Evolutionary conservation across 1,140 invertebrate species (phyloP).

Genomic region (Drosophila melanica): DNA sequence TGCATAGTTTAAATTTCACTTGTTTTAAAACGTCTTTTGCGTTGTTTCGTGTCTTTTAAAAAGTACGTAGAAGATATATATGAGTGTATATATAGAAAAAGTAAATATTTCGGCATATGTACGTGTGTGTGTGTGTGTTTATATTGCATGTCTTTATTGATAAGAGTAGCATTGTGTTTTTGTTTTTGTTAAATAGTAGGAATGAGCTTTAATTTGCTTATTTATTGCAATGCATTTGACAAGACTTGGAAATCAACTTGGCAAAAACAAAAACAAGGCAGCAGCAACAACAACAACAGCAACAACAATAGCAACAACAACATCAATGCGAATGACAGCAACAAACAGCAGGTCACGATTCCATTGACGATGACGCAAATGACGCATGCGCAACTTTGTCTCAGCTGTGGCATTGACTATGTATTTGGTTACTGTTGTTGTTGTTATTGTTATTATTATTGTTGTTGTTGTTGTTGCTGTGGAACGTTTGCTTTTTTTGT

Average conservation of each 20-base stretch:
- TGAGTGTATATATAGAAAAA: conserved; percentile 6
- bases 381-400: conserved; percentile 25
- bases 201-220: conserved; percentile 28
- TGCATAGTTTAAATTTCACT: conserved; percentile 41
- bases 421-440: conserved; percentile 9
- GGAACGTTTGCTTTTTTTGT: conserved; percentile 21
- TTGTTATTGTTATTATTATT: conserved; percentile 4
- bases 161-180: conserved; percentile 8
- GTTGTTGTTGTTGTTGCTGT: conserved; percentile 12
- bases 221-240: conserved; percentile 28
- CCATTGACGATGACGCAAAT: conserved; percentile 9
- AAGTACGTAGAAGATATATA: conserved; percentile 39
- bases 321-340: neutral
- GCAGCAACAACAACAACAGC: conserved; percentile 19
- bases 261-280: conserved; percentile 9
- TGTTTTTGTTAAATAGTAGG: conserved; percentile 29
- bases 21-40: conserved; percentile 27
- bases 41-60: conserved; percentile 40
- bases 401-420: neutral
- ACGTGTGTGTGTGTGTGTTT: conserved; percentile 9
- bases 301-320: conserved; percentile 6
- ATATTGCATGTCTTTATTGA: conserved; percentile 27
- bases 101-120: conserved; percentile 15
- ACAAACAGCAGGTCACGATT: conserved; percentile 17
- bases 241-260: conserved; percentile 10